Base-by-base conservation (phyloP, 2,113 vertebrate genomes). In the Tympanuchus pallidicinctus region DNA sequence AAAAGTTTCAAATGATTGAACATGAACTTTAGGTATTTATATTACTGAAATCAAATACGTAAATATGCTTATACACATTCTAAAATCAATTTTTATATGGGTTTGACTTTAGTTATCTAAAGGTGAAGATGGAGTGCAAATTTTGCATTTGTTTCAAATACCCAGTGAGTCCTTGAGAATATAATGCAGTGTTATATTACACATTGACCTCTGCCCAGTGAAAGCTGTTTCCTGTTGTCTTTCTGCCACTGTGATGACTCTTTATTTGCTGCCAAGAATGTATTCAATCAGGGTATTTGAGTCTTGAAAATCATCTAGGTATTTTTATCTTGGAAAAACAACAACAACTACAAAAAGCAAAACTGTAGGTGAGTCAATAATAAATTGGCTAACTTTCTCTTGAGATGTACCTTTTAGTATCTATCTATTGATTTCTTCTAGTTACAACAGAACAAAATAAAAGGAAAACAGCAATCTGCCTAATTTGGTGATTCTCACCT, bases 351-450 rank as follows among this genome's bases (percentile, higher is more conserved):
- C 56, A 84, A 88, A 90, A 74, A 54, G 27, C 52, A 65, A 32
- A 82, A 63, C 38, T 3, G 1, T 42, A 76, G 14, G 6, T 73
- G 50, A 85, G 59, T 76, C 89, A 92, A 76, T 92, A 92, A 82
- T 10, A 76, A 54, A 63, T 71, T 85, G 74, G 85, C 93, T 77
- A 63, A 10, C 40, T 94, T 93, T 65, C 48, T 90, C 63, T 92
- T 30, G 43, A 82, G 48, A 69, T 61, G 27, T 22, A 65, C 27
- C 30, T 90, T 93, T 73, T 66, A 82, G 47, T 74, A 28, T 82
- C 71, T 92, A 6, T 67, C 65, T 86, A 90, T 75, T 86, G 86
- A 91, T 91, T 90, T 86, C 25, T 57, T 75, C 70, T 90, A 66
- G 30, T 36, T 76, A 40, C 54, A 82, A 66, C 40, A 84, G 83